Evolutionary conservation across 2,797 vertebrate species (phyloP).

Genomic region (Alcedo quadribrachys): DNA sequence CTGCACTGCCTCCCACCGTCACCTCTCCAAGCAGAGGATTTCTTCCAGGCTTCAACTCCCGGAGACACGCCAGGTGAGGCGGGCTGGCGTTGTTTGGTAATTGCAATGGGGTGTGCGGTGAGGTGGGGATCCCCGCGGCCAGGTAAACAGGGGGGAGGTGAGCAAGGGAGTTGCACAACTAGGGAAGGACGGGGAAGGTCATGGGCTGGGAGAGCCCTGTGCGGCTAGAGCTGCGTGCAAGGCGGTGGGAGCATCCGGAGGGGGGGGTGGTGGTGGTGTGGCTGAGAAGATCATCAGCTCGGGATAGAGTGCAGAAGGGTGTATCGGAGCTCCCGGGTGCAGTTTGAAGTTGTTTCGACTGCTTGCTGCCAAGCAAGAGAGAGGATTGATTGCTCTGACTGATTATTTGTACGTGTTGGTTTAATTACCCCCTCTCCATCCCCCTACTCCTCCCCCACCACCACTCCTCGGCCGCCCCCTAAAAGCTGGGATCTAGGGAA

Average conservation of each 20-base stretch:
- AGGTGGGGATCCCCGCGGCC: neutral
- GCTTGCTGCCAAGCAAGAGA: neutral
- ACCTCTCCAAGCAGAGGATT: neutral
- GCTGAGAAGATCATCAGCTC: neutral
- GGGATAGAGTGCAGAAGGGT: neutral
- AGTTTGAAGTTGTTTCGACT: neutral
- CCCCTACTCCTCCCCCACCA: no score
- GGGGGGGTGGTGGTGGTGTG: no score
- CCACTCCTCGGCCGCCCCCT: neutral
- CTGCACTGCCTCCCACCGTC: neutral
- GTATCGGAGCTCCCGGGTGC: fast-evolving
- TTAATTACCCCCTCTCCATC: neutral
- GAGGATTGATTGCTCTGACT: neutral
- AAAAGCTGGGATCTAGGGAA: neutral
- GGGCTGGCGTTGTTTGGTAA: neutral
- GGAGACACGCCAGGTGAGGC: fast-evolving
- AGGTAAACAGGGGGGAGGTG: neutral
- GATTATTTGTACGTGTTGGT: neutral
- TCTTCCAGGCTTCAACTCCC: neutral
- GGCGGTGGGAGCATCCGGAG: no score
- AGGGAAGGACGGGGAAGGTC: constrained; percentile 13
- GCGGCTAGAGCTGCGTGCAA: neutral
- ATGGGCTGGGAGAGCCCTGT: neutral
- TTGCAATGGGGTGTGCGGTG: neutral
- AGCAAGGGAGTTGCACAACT: neutral